Conservation (phyloP, 30 jellyfish, hydroid and myxozoan genomes). For the Chrysaora quinquecirrha region DNA sequence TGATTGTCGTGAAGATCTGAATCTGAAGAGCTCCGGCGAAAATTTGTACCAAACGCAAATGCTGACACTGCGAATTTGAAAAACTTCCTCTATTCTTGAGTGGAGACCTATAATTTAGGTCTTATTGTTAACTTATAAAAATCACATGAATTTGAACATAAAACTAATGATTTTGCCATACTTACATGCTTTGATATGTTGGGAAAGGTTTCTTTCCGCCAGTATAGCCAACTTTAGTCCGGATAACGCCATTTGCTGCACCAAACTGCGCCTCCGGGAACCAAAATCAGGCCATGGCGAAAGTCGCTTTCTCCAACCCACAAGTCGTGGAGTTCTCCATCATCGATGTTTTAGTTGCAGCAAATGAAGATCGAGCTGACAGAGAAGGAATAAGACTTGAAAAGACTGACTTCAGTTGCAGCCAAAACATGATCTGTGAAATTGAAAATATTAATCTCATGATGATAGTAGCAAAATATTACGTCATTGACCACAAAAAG, state of each 20-base stretch:
- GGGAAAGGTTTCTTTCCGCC: conserved; percentile 87
- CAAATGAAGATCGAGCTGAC: not conserved
- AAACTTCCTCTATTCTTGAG: too few species aligned
- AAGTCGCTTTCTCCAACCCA: conserved; percentile 79
- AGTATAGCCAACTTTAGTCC: conserved; percentile 95
- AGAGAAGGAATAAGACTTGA: not conserved
- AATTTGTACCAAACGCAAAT: too few species aligned
- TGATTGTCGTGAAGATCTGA: too few species aligned
- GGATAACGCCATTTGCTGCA: conserved; percentile 79
- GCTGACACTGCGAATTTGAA: too few species aligned
- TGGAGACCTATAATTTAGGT: too few species aligned
- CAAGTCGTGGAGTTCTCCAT: conserved; percentile 23
- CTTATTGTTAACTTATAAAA: too few species aligned
- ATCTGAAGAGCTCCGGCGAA: too few species aligned
- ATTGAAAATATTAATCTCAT: too few species aligned
- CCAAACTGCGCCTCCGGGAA: conserved; percentile 99
- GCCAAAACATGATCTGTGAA: conserved; percentile 5
- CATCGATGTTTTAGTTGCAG: not conserved
- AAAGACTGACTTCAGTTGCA: not conserved
- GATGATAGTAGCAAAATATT: too few species aligned
- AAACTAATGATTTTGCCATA: too few species aligned
- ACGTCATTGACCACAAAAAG: too few species aligned
- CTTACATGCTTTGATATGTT: conserved; percentile 85
- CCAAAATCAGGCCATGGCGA: conserved; percentile 99
- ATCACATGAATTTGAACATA: too few species aligned